Conservation (phyloP, 2,797 vertebrate genomes). For the Triplophysa yarkandensis region DNA sequence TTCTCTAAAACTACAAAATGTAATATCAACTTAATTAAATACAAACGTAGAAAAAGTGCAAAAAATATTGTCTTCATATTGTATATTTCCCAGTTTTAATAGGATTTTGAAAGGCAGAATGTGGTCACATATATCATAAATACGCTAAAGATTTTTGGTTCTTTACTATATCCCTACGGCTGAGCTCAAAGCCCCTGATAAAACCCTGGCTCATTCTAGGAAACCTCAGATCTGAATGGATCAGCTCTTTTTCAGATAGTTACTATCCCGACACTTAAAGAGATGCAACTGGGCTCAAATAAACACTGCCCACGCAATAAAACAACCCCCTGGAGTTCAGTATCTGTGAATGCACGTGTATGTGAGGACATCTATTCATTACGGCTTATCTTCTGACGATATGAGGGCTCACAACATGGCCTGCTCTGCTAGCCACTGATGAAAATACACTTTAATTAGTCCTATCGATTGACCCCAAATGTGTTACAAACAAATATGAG, state of each 20-base stretch:
- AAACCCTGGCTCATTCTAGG: slow-evolving; percentile 17
- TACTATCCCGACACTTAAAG: slow-evolving; percentile 4
- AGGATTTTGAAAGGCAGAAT: not conserved
- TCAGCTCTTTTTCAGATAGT: not conserved
- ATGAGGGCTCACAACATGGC: slow-evolving; percentile 42
- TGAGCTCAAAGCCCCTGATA: not conserved
- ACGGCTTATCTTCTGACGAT: slow-evolving; percentile 27
- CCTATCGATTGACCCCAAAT: slow-evolving; percentile 41
- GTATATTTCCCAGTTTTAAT: not conserved
- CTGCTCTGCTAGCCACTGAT: slow-evolving; percentile 36
- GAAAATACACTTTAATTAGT: slow-evolving; percentile 56
- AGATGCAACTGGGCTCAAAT: slow-evolving; percentile 4
- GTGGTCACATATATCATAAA: not conserved
- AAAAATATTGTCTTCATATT: not conserved
- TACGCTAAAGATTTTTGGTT: not conserved
- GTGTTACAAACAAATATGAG: slow-evolving; percentile 5
- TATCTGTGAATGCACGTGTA: slow-evolving; percentile 16
- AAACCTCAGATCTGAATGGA: slow-evolving; percentile 6
- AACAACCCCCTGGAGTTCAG: slow-evolving; percentile 18
- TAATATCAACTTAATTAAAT: not conserved
- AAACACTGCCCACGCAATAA: not conserved
- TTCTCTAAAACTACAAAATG: not conserved
- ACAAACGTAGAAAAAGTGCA: not conserved
- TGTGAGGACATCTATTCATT: slow-evolving; percentile 25
- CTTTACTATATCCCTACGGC: not conserved